Conservation (phyloP, 2,113 vertebrate species). For the Notechis scutatus region DNA sequence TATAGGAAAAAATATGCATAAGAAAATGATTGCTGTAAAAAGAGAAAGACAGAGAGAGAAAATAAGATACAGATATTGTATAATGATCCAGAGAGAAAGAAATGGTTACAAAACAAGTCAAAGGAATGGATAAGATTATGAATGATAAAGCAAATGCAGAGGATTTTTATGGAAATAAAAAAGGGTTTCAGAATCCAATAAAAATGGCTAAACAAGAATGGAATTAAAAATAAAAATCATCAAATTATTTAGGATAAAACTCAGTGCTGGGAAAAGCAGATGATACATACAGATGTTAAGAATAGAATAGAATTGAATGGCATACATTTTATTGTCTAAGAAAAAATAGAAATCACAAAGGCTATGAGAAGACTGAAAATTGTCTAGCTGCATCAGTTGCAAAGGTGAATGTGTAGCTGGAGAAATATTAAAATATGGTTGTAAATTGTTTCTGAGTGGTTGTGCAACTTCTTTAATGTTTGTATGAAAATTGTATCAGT, state of each 20-base stretch:
- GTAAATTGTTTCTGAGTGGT: background rate
- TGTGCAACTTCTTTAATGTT: background rate
- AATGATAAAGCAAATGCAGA: background rate
- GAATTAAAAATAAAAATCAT: background rate
- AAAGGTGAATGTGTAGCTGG: background rate
- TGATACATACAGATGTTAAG: background rate
- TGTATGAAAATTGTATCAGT: background rate
- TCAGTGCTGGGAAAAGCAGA: background rate
- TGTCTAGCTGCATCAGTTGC: background rate
- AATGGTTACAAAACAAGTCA: background rate
- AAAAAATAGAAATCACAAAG: background rate
- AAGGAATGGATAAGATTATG: background rate
- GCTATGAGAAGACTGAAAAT: background rate
- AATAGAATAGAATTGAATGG: background rate
- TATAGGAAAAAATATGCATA: background rate
- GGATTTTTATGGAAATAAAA: background rate
- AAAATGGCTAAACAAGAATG: background rate
- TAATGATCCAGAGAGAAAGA: background rate
- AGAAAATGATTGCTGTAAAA: background rate
- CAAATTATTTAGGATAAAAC: background rate
- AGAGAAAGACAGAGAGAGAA: background rate
- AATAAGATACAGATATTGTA: background rate
- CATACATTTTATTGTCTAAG: background rate
- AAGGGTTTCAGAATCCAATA: background rate
- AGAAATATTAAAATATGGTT: background rate